A percentile compares a stretch with the other conserved stretches of the same genome.
Evolutionary conservation across 1,140 invertebrate genomes (phyloP).

Genomic region (Calliphora vicina): DNA sequence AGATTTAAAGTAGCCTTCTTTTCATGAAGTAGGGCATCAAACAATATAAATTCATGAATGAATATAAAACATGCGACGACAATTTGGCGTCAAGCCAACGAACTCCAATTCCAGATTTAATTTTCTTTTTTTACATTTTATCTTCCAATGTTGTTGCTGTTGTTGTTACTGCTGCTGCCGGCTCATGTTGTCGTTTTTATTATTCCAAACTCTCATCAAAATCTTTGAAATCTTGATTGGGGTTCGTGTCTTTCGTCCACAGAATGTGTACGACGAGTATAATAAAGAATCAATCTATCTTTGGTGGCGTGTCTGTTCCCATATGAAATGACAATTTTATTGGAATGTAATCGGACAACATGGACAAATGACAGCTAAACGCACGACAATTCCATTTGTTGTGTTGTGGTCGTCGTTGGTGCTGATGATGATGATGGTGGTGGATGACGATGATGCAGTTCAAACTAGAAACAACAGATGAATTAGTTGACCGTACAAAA

Average conservation of each 20-base stretch:
- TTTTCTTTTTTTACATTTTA: not conserved
- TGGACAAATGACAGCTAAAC: conserved; percentile 33
- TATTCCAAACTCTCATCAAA: not conserved
- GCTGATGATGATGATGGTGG: not conserved
- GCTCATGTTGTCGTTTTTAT: not conserved
- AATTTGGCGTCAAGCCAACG: conserved; percentile 31
- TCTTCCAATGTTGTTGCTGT: not conserved
- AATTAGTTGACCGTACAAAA: conserved; percentile 12
- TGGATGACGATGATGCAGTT: not conserved
- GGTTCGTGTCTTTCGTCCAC: not conserved
- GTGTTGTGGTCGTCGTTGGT: not conserved
- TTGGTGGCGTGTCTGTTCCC: conserved; percentile 23
- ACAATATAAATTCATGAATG: conserved; percentile 15
- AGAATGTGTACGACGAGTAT: not conserved
- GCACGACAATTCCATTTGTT: conserved; percentile 28
- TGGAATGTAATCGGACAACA: conserved; percentile 33
- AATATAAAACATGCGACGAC: conserved; percentile 27
- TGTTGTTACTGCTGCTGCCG: too few relatives aligned
- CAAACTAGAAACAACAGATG: not conserved
- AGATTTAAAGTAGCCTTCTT: too few relatives aligned
- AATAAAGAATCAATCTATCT: conserved; percentile 13
- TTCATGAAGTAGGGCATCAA: not conserved
- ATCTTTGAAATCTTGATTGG: conserved; percentile 12
- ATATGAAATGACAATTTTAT: conserved; percentile 32
- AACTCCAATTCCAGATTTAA: not conserved